These are phyloP conservation scores for Sturnira hondurensis DNA, from an alignment of 2,113 vertebrate genomes.

Conservation along the genomic window DNA sequence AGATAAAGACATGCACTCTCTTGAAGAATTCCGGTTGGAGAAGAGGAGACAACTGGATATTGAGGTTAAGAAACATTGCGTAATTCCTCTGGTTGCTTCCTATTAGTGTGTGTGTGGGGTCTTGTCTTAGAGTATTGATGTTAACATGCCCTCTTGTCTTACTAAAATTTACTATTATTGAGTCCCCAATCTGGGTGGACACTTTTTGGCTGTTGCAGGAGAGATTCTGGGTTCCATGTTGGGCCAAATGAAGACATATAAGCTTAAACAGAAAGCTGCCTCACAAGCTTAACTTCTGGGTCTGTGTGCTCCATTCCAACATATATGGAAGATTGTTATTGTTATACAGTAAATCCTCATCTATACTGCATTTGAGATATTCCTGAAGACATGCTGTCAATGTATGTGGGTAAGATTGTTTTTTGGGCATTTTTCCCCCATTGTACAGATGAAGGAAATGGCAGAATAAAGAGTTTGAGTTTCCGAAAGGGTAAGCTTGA, in stretches of 20 bases:
- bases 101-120: accelerated
- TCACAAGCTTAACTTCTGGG: neutral
- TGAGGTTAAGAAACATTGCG: neutral
- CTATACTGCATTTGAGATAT: neutral
- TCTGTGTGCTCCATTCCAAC: neutral
- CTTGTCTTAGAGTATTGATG: neutral
- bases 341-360: neutral
- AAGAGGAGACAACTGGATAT: neutral
- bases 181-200: neutral
- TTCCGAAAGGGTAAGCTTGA: neutral
- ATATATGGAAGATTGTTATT: neutral
- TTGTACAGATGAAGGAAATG: neutral
- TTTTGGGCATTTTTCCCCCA: neutral
- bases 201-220: neutral
- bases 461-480: neutral
- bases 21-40: neutral
- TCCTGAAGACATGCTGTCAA: neutral
- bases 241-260: neutral
- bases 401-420: neutral
- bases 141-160: neutral
- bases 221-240: neutral
- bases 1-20: neutral
- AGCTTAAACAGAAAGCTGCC: neutral
- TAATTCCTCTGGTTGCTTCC: neutral
- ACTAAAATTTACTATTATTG: neutral